These are phyloP conservation scores for Synanthedon formicaeformis DNA, from an alignment of 2,888 invertebrate species.

Conservation along the genomic window DNA sequence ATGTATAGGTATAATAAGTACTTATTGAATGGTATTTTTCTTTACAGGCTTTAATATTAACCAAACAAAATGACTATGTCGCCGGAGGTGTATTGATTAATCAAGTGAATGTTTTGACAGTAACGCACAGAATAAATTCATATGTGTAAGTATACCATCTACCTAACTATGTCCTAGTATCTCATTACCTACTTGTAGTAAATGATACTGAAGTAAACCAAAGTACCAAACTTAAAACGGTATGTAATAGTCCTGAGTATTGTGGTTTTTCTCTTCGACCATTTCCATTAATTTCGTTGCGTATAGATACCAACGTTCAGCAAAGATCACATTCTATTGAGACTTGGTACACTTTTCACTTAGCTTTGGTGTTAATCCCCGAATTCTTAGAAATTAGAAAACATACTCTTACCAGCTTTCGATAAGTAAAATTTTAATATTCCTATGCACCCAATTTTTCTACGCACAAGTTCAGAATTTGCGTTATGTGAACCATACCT, in stretches of 20 bases:
- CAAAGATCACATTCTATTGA: too few relatives aligned
- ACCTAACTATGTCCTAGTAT: too few relatives aligned
- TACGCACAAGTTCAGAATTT: neutral
- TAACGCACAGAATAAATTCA: conserved; percentile 76
- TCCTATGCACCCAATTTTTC: neutral
- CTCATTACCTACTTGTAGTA: too few relatives aligned
- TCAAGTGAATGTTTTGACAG: conserved; percentile 76
- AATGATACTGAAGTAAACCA: too few relatives aligned
- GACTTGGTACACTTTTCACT: too few relatives aligned
- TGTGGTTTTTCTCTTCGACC: neutral
- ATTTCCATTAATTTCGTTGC: neutral
- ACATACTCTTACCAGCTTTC: too few relatives aligned
- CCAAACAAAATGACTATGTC: conserved; percentile 72
- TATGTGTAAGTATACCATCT: conserved; percentile 60
- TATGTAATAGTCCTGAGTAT: too few relatives aligned
- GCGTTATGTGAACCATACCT: neutral
- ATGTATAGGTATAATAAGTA: too few relatives aligned
- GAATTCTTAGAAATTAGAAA: too few relatives aligned
- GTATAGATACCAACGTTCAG: too few relatives aligned
- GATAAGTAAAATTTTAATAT: neutral
- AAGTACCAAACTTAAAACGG: too few relatives aligned
- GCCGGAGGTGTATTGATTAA: conserved; percentile 81
- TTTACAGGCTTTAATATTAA: conserved; percentile 67
- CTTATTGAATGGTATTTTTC: neutral
- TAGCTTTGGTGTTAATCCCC: too few relatives aligned